Evolutionary conservation across 2,797 vertebrate species (phyloP), one percentile per base, ranked within the genome.

Genomic region (Eospalax fontanierii): DNA sequence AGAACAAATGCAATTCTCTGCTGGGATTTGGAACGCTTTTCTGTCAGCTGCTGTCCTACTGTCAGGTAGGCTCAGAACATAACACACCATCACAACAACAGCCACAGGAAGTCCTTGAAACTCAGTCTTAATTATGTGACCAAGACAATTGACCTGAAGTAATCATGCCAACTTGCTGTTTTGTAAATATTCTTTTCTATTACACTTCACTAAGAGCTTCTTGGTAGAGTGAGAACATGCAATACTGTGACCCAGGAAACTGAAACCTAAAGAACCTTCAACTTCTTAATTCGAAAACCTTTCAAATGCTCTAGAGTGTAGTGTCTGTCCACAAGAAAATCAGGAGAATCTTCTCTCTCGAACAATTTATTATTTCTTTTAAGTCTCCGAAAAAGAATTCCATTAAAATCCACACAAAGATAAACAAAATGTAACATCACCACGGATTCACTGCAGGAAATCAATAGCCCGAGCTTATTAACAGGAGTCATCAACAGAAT

Each of bases 321-420:
- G 6, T 18, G 12, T 57, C 22, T 84, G 10, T 63, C 76, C 88
- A 22, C 10, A 93, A 61, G 54, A 91, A 90, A 92, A 82, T 38
- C 19, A 19, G 24, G 40, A 93, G 65, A 75, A 81, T 79, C 15
- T 74, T 65, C 57, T 40, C 78, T 50, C 70, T 59, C 30, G 2
- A 35, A 87, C 61, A 40, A 50, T 46, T 82, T 81, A 46, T 81
- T 74, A 22, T 85, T 95, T 93, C 68, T 74, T 80, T 84, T 83
- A 74, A 74, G 18, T 85, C 40, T 83, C 35, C 89, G 80, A 90
- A 94, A 95, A 65, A 90, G n/a, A n/a, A 70, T 88, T 92, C 79
- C 75, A 22, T 38, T 95, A 84, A 84, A 94, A 84, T 94, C 68
- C 79, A 91, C 80, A 92, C 46, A 63, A 63, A 57, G 86, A 68